These are phyloP conservation scores for Trichosurus vulpecula DNA, from an alignment of 2,797 vertebrate genomes.

Conservation along the genomic window DNA sequence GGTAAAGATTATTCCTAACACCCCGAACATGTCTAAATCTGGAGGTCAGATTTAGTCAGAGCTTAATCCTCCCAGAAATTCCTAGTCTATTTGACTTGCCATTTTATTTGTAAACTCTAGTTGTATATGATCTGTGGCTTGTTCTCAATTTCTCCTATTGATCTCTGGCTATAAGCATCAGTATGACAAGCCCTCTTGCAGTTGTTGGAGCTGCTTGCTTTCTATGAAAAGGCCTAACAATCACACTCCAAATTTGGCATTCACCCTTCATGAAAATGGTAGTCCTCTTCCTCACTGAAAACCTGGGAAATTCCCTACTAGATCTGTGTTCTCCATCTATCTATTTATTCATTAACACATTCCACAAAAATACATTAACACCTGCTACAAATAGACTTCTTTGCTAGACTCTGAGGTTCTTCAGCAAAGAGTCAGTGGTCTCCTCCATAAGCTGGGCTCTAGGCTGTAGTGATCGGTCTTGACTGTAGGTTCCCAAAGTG, in stretches of 20 bases:
- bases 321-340: neutral
- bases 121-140: neutral
- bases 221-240: neutral
- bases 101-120: neutral
- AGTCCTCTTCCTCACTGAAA: neutral
- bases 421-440: neutral
- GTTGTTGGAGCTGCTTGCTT: neutral
- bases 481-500: neutral
- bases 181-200: neutral
- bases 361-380: neutral
- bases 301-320: neutral
- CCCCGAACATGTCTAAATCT: neutral
- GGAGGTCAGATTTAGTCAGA: neutral
- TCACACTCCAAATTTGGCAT: neutral
- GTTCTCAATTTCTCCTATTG: neutral
- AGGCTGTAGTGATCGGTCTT: neutral
- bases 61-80: neutral
- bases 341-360: neutral
- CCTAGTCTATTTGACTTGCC: neutral
- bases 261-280: neutral
- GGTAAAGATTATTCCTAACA: neutral
- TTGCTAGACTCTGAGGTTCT: neutral
- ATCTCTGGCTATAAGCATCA: neutral
- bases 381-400: neutral
- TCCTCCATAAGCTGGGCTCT: neutral